These are phyloP conservation scores for Triplophysa yarkandensis DNA, from an alignment of 2,797 vertebrate genomes.

Conservation along the genomic window DNA sequence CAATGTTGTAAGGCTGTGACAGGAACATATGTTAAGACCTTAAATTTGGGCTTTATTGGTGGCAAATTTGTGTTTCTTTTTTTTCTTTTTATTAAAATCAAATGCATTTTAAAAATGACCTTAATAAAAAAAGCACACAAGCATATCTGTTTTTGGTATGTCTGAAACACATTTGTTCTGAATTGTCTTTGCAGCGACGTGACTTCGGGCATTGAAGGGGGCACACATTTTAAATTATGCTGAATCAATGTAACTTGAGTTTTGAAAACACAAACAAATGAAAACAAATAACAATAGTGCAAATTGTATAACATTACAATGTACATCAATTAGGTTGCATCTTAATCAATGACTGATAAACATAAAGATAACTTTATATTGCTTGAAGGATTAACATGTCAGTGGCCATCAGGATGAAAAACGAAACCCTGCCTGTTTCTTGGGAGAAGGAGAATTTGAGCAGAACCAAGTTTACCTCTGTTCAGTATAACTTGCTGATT, in stretches of 20 bases:
- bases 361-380: conserved; percentile 65
- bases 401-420: conserved; percentile 70
- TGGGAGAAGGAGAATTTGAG: conserved; percentile 65
- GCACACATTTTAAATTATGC: conserved; percentile 18
- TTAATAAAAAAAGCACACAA: conserved; percentile 4
- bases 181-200: conserved; percentile 36
- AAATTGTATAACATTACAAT: background rate
- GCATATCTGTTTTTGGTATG: background rate
- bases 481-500: conserved; percentile 56
- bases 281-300: background rate
- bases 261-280: conserved; percentile 15
- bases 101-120: background rate
- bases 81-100: background rate
- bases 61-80: too few species aligned
- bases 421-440: conserved; percentile 73
- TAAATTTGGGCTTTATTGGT: background rate
- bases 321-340: background rate
- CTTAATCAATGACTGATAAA: background rate
- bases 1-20: conserved; percentile 59
- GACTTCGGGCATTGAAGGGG: conserved; percentile 19
- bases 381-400: conserved; percentile 51
- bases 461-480: conserved; percentile 55
- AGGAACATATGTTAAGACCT: background rate
- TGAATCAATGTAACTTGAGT: background rate
- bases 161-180: conserved; percentile 27